A percentile compares a stretch with the other conserved stretches of the same genome.
These are phyloP conservation scores for Mastigias papua DNA, from an alignment of 30 jellyfish, hydroid and myxozoan species.

Conservation along the genomic window DNA sequence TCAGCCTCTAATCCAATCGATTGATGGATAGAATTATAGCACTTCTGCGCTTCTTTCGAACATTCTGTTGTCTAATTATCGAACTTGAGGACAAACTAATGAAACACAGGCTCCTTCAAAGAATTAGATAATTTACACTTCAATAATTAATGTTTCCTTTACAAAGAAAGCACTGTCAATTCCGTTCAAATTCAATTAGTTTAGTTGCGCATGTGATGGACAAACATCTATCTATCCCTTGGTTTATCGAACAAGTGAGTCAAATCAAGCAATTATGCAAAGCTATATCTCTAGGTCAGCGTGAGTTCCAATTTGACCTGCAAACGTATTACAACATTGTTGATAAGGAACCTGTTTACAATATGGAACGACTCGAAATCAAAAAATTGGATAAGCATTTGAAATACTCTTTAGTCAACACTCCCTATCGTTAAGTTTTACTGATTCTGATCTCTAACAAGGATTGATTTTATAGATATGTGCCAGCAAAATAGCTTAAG, in stretches of 20 bases:
- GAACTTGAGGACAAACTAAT: background rate
- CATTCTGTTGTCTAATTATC: background rate
- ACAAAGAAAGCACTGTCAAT: background rate
- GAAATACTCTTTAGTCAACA: too few species aligned
- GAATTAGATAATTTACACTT: background rate
- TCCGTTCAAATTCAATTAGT: background rate
- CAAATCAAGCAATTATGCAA: background rate
- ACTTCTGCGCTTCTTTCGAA: background rate
- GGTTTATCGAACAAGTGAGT: background rate
- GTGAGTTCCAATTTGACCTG: background rate
- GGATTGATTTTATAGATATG: too few species aligned
- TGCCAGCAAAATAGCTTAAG: too few species aligned
- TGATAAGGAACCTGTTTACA: background rate
- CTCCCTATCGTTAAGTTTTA: too few species aligned
- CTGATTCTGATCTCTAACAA: too few species aligned
- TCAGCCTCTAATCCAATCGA: slow-evolving; percentile 7
- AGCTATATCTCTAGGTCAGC: background rate
- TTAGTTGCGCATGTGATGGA: background rate
- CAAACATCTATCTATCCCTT: background rate
- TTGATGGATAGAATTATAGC: background rate
- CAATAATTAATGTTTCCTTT: background rate
- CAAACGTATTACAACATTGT: background rate
- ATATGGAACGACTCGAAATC: too few species aligned
- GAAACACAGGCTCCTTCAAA: background rate
- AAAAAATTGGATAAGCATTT: too few species aligned